Evolutionary conservation across 2,113 vertebrate species (phyloP), one percentile per base, ranked within the genome.

Genomic region (Amphiprion ocellaris): DNA sequence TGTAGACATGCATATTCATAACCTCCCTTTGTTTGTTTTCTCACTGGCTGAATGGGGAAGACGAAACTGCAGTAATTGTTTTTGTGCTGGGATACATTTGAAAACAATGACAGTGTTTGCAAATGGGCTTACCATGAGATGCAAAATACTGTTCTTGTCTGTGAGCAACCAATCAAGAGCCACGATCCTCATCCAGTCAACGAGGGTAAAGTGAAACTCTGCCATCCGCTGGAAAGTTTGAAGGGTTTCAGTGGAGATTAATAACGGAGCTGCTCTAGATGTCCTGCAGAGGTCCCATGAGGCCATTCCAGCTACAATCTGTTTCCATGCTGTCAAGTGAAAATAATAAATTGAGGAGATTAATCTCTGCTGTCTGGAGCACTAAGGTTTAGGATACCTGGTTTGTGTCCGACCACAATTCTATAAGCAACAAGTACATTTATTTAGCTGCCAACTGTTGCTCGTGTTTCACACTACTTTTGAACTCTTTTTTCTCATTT

Each of bases 291-390:
- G 58, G 58, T 61, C 86, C 87, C 73, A 58, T 88, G 81, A 85
- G 88, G 81, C 83, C 87, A 56, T 82, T 90, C 55, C 77, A 78
- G 84, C 73, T 79, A 85, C 89, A 68, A 92, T 93, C 90, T 84
- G 89, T 93, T 88, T 90, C 81, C 69, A 69, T 14, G 10, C 77
- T 92, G 90, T 91, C 91, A 89, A 69, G 69, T 76, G 56, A 53
- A 90, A 92, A 90, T 87, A 81, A 90, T 83, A 87, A 89, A 92
- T 77, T 62, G 77, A 85, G 68, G 44, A 82, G 69, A 93, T 94
- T 87, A 88, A 93, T 92, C 89, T 90, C 74, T 66, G 39, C 74
- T 85, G 85, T 90, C 79, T 80, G 60, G 9, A 77, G 59, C 33
- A 73, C 80, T 56, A 30, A 67, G 56, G 70, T 85, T 88, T 65